phyloP scores from a whole-genome alignment of 1,140 invertebrate genomes.

The Ceratina australensis region DNA sequence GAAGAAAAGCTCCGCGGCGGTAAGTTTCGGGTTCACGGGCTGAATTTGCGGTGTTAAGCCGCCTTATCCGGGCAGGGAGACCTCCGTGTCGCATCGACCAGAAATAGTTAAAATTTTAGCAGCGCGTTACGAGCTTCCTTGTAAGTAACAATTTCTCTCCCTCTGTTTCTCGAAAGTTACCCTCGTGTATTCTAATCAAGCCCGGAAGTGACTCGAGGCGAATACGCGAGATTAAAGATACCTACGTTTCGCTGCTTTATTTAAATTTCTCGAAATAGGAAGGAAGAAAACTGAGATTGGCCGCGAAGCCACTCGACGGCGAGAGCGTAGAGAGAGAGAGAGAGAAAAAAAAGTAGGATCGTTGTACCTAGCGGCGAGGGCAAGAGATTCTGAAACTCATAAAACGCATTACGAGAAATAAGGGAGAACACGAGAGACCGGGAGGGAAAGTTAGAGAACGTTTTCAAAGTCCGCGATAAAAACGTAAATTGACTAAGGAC shows the following conservation, averaged over 20 bases:
- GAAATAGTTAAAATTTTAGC: slow-evolving; percentile 13
- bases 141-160: no score
- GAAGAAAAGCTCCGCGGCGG: slow-evolving; percentile 13
- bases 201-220: no score
- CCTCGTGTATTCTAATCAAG: not conserved
- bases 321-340: no score
- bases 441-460: not conserved
- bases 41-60: slow-evolving; percentile 34
- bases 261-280: not conserved
- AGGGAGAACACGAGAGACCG: not conserved
- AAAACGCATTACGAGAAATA: slow-evolving; percentile 32
- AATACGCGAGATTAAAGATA: no score
- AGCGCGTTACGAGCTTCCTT: not conserved
- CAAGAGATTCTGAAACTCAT: slow-evolving; percentile 20
- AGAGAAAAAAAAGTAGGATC: not conserved
- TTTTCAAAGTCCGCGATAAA: slow-evolving; percentile 25
- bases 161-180: not conserved
- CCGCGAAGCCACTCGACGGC: not conserved
- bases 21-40: slow-evolving; percentile 37
- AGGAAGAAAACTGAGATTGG: not conserved
- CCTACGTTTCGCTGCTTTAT: no score
- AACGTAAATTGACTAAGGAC: slow-evolving; percentile 39
- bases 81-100: not conserved
- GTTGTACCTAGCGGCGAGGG: not conserved
- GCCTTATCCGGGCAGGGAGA: slow-evolving; percentile 7